A percentile compares a stretch with the other conserved stretches of the same genome.
phyloP scores from a whole-genome alignment of 1,140 invertebrate species.

The Bombus polaris region DNA sequence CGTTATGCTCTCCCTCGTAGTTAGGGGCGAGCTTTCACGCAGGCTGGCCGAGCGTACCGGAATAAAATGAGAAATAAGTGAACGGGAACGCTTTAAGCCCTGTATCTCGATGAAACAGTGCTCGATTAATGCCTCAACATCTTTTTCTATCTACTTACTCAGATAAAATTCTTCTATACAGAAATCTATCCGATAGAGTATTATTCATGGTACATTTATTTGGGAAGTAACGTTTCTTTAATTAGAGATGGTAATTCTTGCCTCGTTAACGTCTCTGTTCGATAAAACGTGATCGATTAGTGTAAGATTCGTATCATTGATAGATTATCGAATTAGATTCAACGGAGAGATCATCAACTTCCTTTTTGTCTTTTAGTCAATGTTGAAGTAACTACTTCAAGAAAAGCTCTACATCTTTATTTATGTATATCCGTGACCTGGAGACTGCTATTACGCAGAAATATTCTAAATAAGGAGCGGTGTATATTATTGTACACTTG shows the following conservation, averaged over 20 bases:
- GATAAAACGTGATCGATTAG: not conserved
- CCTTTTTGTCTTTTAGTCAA: too few species aligned
- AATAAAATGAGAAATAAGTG: slow-evolving; percentile 37
- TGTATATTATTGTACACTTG: too few species aligned
- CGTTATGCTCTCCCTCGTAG: slow-evolving; percentile 18
- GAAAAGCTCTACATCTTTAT: too few species aligned
- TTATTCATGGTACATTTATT: not conserved
- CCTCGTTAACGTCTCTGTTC: not conserved
- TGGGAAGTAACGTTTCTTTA: not conserved
- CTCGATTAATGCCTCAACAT: slow-evolving; percentile 6
- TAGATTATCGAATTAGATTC: not conserved
- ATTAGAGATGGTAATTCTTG: not conserved
- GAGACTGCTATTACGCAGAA: too few species aligned
- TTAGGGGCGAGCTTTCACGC: slow-evolving; percentile 30
- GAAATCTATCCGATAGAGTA: too few species aligned
- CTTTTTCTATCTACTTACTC: not conserved
- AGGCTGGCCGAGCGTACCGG: slow-evolving; percentile 8
- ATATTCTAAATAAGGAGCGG: too few species aligned
- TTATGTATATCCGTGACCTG: too few species aligned
- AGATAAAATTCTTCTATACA: not conserved
- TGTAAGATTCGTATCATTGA: too few species aligned
- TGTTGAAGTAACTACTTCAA: too few species aligned
- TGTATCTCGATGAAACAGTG: slow-evolving; percentile 17
- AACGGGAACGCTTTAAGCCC: slow-evolving; percentile 9
- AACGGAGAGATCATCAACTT: not conserved